Conservation (phyloP, 2,888 invertebrate species). For the Labia minor region DNA sequence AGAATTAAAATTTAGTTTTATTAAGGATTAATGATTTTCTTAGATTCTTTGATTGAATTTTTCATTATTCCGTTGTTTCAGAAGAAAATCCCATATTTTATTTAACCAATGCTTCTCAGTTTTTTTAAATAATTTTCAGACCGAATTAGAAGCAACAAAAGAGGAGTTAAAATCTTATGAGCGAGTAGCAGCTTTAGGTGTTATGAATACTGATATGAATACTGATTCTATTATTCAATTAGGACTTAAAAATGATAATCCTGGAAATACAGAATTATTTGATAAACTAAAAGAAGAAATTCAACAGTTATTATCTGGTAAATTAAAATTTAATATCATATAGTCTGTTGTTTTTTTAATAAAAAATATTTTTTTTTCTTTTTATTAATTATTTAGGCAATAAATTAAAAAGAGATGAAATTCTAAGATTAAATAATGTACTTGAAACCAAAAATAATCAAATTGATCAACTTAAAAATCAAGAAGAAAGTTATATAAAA, state of each 20-base stretch:
- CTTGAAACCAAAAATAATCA: background rate
- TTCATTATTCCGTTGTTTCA: too few species aligned
- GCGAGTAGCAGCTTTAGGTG: background rate
- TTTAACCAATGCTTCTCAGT: too few species aligned
- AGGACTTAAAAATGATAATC: background rate
- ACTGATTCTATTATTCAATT: background rate
- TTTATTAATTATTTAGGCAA: background rate
- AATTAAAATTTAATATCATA: background rate
- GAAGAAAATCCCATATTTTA: too few species aligned
- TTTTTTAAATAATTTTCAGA: too few species aligned
- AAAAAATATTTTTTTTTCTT: too few species aligned
- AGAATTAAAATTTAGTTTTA: too few species aligned
- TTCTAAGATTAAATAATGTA: background rate
- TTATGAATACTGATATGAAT: background rate
- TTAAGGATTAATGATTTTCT: too few species aligned
- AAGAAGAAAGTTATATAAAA: background rate
- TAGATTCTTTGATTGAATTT: too few species aligned
- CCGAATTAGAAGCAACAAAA: background rate
- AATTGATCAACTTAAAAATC: background rate
- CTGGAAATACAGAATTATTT: background rate
- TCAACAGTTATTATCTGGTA: background rate
- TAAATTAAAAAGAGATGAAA: background rate
- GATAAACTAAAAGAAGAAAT: background rate
- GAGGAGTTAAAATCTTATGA: background rate
- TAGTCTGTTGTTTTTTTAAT: too few species aligned